These are phyloP conservation scores for Lethrus apterus DNA, from an alignment of 1,140 invertebrate genomes.

Conservation along the genomic window DNA sequence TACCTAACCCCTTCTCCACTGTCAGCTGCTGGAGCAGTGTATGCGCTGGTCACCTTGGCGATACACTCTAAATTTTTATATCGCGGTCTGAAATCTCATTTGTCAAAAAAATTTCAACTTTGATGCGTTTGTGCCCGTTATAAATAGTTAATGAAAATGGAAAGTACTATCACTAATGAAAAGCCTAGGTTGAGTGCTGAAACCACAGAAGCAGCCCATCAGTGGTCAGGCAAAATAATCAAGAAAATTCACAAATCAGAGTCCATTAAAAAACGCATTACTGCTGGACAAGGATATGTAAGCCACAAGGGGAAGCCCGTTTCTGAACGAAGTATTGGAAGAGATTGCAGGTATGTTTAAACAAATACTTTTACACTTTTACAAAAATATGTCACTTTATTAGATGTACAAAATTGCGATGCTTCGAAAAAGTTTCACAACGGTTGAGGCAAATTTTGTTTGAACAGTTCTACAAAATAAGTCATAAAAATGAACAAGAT, in stretches of 20 bases:
- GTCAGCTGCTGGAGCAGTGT: no score
- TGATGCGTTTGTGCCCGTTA: no score
- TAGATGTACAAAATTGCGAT: background rate
- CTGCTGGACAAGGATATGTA: background rate
- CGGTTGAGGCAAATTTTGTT: background rate
- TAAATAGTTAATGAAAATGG: no score
- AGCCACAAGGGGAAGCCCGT: background rate
- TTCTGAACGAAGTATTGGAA: background rate
- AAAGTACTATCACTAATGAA: no score
- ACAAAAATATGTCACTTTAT: background rate
- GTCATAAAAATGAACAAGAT: constrained; percentile 4
- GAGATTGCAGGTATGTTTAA: background rate
- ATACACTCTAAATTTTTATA: no score
- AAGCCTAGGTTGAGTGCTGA: no score
- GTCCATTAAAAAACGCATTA: background rate
- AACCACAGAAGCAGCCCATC: no score
- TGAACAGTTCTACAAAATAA: background rate
- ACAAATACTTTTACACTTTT: background rate
- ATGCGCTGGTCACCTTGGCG: no score
- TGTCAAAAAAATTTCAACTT: no score
- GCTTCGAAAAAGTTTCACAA: background rate
- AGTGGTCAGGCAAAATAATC: background rate
- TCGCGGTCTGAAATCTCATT: no score
- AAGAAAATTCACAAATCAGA: background rate
- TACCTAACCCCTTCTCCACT: no score